A percentile compares a stretch with the other conserved stretches of the same genome.
Conservation (phyloP, 1,140 invertebrate species). For the Temnothorax nylanderi region DNA sequence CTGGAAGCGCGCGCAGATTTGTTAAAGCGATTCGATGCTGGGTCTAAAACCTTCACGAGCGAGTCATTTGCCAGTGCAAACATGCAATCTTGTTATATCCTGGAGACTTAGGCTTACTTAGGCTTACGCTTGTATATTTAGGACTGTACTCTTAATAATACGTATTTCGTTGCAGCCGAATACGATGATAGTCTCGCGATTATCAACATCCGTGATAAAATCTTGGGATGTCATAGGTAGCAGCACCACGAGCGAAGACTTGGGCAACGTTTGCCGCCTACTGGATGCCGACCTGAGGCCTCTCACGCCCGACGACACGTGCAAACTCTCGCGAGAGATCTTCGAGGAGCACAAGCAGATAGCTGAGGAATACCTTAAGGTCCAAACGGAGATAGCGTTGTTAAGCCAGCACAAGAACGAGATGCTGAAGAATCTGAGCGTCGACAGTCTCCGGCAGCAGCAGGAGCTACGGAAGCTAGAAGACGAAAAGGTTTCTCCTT, state of each 20-base stretch:
- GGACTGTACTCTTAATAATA: background rate
- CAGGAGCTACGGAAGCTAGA: constrained; percentile 88
- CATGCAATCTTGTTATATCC: background rate
- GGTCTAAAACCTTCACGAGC: background rate
- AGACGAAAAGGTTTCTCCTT: constrained; percentile 89
- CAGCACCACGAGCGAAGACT: constrained; percentile 84
- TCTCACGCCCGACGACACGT: constrained; percentile 91
- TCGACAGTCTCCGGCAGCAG: constrained; percentile 88
- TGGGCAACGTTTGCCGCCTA: constrained; percentile 91
- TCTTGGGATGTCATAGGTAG: constrained; percentile 66
- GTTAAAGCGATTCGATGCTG: background rate
- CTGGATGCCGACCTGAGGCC: constrained; percentile 93
- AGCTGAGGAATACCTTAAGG: constrained; percentile 90
- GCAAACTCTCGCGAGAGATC: constrained; percentile 92
- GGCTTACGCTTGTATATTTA: background rate
- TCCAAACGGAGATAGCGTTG: constrained; percentile 91
- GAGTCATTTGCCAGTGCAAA: background rate
- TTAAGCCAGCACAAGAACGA: constrained; percentile 89
- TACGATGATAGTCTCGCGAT: background rate
- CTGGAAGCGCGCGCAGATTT: background rate
- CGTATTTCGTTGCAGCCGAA: background rate
- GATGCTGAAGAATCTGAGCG: constrained; percentile 88
- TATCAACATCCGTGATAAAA: constrained; percentile 17
- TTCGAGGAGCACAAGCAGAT: constrained; percentile 95
- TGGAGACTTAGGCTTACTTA: too few relatives aligned